Conservation (phyloP, 2,797 vertebrate species). For the Sebastes aleutianus region DNA sequence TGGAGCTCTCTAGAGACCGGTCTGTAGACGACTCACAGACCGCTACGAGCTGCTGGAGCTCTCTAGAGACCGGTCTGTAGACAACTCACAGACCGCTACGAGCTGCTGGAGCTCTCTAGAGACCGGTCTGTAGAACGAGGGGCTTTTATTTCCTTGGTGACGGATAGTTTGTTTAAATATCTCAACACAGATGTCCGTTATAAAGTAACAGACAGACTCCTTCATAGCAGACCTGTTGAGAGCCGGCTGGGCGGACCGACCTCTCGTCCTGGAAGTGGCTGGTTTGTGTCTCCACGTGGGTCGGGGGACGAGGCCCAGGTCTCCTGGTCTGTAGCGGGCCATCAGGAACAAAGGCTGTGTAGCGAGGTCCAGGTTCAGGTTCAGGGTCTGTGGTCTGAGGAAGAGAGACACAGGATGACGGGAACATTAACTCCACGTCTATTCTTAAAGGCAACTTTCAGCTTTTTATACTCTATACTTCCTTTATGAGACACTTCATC, state of each 20-base stretch:
- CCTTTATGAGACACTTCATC: neutral
- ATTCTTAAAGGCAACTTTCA: neutral
- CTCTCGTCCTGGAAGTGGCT: neutral
- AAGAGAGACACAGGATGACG: neutral
- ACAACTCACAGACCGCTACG: too few species aligned
- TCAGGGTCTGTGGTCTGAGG: neutral
- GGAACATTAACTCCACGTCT: neutral
- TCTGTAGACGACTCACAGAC: too few species aligned
- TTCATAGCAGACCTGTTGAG: neutral
- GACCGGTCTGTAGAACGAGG: too few species aligned
- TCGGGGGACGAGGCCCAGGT: constrained; percentile 7
- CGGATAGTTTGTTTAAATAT: too few species aligned
- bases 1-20: too few species aligned
- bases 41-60: too few species aligned
- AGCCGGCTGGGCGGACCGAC: neutral
- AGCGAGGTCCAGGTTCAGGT: accelerated
- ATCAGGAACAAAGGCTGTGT: constrained; percentile 9
- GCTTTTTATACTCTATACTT: neutral
- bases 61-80: too few species aligned
- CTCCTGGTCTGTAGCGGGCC: neutral
- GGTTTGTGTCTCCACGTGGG: neutral
- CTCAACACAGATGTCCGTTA: too few species aligned
- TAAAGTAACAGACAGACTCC: neutral
- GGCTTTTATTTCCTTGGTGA: too few species aligned
- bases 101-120: too few species aligned